Evolutionary conservation across 2,113 vertebrate species (phyloP).

Genomic region (zebrafish (Danio rerio)): DNA sequence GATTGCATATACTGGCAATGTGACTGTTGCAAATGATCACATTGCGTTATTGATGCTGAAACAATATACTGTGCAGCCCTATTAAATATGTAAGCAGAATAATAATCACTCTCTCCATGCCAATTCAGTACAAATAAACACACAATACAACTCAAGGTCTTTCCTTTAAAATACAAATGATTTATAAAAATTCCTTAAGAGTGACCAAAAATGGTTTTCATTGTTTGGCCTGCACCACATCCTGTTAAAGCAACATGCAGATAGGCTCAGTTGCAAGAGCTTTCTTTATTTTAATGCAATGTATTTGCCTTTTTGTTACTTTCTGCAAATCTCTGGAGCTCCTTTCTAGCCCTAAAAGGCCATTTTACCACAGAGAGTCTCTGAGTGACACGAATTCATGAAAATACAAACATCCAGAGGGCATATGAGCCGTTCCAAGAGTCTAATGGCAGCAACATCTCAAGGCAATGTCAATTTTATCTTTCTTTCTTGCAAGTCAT

Average conservation of each 20-base stretch:
- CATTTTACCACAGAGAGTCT: constrained; percentile 31
- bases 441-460: constrained; percentile 41
- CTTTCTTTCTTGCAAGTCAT: background rate
- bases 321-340: background rate
- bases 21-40: too few relatives aligned
- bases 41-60: too few relatives aligned
- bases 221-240: background rate
- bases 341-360: constrained; percentile 17
- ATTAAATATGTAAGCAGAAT: background rate
- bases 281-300: constrained; percentile 30
- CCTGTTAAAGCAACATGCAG: background rate
- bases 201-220: background rate
- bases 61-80: too few relatives aligned
- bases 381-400: constrained; percentile 34
- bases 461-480: constrained; percentile 14
- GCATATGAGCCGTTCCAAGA: constrained; percentile 29
- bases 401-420: constrained; percentile 29
- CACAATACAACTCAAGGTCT: background rate
- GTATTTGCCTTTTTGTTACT: background rate
- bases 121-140: background rate
- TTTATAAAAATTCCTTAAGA: background rate
- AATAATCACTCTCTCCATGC: background rate
- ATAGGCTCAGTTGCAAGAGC: constrained; percentile 20
- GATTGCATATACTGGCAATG: too few relatives aligned
- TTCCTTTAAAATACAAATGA: background rate